Base-by-base conservation (phyloP, 2,797 vertebrate species). In the Schizothorax lantsangensis region DNA sequence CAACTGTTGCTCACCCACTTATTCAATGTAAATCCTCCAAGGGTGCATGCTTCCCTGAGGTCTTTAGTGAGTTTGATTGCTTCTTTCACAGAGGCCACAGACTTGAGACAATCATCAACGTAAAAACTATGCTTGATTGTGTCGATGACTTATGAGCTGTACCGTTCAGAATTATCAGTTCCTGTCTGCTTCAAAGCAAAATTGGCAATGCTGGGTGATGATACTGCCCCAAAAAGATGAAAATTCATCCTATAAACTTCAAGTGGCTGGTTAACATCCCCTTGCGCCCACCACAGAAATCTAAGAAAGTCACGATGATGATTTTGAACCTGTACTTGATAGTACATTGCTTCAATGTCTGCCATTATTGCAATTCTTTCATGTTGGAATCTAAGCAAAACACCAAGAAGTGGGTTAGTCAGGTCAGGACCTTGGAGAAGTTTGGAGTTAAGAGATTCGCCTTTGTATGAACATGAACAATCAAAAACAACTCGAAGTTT, bases 401-500 rank as follows among this genome's bases (percentile, higher is more conserved):
- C 23, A 19, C 17, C 49, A 10, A 83, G 47, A 54, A 83, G 66
- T 6, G 64, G 17, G 6, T 84, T 80, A 0, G 64, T 45, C 19
- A 84, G 8, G 12, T 83, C 19, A 84, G 8, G 12, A 79, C 64
- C 64, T 83, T 87, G 81, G 2, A 84, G 33, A 23, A 87, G 86
- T 38, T 79, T 3, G 6, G 17, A 15, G 14, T 87, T 87, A 0
- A 87, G 38, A 23, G 64, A 87, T 14, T 30, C 19, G 17, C 49
- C 80, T 17, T 80, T 30, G 52, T 14, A 88, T 17, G 77, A 73
- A 40, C 21, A 33, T 49, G 77, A 79, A 36, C 77, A 40, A 36
- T 87, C 74, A 84, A 87, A 87, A 1, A 79, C 66, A 21, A 79
- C 75, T 26, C 68, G 0, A 4, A 87, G 47, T 21, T 36, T 87